Conservation (phyloP, 2,797 vertebrate genomes). For the Thripadectes ignobilis region DNA sequence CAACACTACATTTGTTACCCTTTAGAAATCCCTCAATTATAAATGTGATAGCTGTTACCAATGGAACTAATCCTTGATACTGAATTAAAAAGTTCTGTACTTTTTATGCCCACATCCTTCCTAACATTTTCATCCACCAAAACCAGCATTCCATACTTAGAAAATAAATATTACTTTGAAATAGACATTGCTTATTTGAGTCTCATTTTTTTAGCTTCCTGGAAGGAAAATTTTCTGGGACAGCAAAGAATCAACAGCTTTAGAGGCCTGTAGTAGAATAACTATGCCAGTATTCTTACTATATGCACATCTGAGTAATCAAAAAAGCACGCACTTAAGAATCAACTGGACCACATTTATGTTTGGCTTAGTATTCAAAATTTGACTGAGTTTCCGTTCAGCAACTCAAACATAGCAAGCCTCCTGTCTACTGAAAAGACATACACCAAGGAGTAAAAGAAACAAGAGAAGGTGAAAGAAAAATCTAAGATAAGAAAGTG, state of each 20-base stretch:
- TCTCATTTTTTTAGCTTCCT: background rate
- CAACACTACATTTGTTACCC: background rate
- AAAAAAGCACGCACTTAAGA: background rate
- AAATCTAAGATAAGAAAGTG: background rate
- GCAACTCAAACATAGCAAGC: background rate
- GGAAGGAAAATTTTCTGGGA: background rate
- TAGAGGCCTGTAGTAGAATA: background rate
- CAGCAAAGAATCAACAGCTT: background rate
- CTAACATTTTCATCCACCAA: background rate
- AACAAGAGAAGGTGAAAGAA: background rate
- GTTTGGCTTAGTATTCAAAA: background rate
- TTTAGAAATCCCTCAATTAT: background rate
- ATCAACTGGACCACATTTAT: background rate
- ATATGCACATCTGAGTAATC: background rate
- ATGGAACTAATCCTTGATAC: background rate
- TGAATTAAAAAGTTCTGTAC: background rate
- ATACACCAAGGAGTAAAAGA: background rate
- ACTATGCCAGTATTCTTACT: background rate
- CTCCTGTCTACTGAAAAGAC: background rate
- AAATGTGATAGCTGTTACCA: background rate
- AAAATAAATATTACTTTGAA: background rate
- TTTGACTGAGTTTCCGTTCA: background rate
- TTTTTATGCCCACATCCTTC: background rate
- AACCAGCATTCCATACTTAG: background rate
- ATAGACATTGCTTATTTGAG: background rate